A percentile compares a stretch with the other conserved stretches of the same genome.
phyloP scores from a whole-genome alignment of 2,888 invertebrate genomes.

The Galerucella pusilla region DNA sequence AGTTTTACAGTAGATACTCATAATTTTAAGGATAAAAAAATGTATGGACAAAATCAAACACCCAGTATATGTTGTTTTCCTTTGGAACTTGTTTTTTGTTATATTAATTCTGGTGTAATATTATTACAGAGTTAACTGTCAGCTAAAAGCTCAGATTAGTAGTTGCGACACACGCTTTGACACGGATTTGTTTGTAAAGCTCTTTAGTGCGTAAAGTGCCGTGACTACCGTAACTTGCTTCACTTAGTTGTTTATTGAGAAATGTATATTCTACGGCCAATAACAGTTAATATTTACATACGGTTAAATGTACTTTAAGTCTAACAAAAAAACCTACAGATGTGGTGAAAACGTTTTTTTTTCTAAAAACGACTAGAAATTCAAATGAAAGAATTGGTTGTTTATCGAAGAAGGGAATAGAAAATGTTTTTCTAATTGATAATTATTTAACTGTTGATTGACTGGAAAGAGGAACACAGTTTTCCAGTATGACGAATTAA shows the following conservation, averaged over 20 bases:
- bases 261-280: neutral
- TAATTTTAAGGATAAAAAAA: neutral
- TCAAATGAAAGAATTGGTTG: too few relatives aligned
- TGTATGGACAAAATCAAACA: neutral
- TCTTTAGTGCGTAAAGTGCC: slow-evolving; percentile 7
- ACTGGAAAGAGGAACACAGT: too few relatives aligned
- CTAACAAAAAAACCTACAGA: neutral
- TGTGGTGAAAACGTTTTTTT: neutral
- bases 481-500: too few relatives aligned
- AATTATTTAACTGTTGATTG: too few relatives aligned
- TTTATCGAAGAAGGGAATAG: too few relatives aligned
- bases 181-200: neutral
- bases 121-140: neutral
- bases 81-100: neutral
- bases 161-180: neutral
- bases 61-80: neutral
- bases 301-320: neutral
- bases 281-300: slow-evolving; percentile 10
- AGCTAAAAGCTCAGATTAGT: neutral
- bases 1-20: too few relatives aligned
- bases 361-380: too few relatives aligned
- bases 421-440: too few relatives aligned
- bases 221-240: slow-evolving; percentile 3
- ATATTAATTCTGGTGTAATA: neutral
- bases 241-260: slow-evolving; percentile 8